A percentile compares a stretch with the other conserved stretches of the same genome.
These are phyloP conservation scores for Pseudopleuronectes americanus DNA, from an alignment of 2,797 vertebrate genomes.

Conservation along the genomic window DNA sequence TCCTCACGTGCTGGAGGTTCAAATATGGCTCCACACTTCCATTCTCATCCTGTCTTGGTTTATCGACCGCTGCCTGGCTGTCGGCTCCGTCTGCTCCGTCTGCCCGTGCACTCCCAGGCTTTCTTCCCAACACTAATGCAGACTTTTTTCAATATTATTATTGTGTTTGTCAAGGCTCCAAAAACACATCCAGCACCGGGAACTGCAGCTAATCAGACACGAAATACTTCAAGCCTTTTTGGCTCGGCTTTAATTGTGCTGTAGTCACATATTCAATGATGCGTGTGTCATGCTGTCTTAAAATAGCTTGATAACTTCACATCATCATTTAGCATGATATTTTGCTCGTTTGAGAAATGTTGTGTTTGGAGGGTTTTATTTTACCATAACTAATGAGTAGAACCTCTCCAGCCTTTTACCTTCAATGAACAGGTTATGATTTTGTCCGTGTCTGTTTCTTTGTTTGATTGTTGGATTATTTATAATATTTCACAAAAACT, in stretches of 20 bases:
- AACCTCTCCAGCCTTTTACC: too few relatives aligned
- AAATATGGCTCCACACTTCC: constrained; percentile 62
- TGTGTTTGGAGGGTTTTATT: background rate
- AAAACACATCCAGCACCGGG: constrained; percentile 10
- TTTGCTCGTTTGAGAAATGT: background rate
- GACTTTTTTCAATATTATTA: constrained; percentile 44
- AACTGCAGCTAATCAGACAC: constrained; percentile 32
- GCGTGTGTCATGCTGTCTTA: background rate
- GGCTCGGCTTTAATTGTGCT: background rate
- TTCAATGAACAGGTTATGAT: too few relatives aligned
- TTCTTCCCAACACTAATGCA: constrained; percentile 27
- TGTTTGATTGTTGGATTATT: too few relatives aligned
- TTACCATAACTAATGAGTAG: background rate
- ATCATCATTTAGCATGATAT: background rate
- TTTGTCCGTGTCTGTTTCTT: too few relatives aligned
- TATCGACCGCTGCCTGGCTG: constrained; percentile 64
- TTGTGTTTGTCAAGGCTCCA: constrained; percentile 42
- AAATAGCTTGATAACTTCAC: background rate
- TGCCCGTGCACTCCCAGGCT: constrained; percentile 44
- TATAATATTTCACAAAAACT: too few relatives aligned
- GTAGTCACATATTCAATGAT: background rate
- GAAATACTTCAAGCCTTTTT: background rate
- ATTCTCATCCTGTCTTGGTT: constrained; percentile 67
- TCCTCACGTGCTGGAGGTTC: constrained; percentile 61
- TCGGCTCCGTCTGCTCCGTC: constrained; percentile 40